These are phyloP conservation scores for Anthoptus insignis DNA, from an alignment of 2,888 invertebrate species.

Conservation along the genomic window DNA sequence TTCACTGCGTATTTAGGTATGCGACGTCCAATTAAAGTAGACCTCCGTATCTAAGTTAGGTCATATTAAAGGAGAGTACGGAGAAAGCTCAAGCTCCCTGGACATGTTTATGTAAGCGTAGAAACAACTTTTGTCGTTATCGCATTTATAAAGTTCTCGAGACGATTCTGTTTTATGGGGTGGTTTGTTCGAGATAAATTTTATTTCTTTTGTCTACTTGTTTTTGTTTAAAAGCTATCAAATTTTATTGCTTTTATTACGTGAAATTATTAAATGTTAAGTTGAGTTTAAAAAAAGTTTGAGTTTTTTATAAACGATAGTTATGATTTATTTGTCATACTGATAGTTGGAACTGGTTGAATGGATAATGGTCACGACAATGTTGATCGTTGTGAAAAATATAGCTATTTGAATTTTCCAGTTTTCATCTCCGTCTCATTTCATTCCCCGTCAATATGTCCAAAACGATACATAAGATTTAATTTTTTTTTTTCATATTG, in stretches of 20 bases:
- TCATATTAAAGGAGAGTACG: too few species aligned
- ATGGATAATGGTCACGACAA: too few species aligned
- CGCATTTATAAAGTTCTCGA: constrained; percentile 85
- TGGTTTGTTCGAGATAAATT: constrained; percentile 85
- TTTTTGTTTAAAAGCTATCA: constrained; percentile 58
- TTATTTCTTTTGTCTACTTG: constrained; percentile 79
- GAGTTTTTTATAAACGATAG: too few species aligned
- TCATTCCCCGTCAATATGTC: too few species aligned
- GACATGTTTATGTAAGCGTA: constrained; percentile 78
- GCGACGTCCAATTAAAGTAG: constrained; percentile 66
- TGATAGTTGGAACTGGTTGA: too few species aligned
- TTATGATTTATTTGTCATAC: too few species aligned
- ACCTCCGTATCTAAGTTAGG: constrained; percentile 63
- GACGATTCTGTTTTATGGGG: constrained; percentile 85
- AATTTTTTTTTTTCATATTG: too few species aligned
- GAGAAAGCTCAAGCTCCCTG: constrained; percentile 59
- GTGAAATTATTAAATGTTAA: neutral
- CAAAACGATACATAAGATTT: too few species aligned
- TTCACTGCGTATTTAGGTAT: constrained; percentile 78
- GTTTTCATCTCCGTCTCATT: too few species aligned
- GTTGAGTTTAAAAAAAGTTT: too few species aligned
- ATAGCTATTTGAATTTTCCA: too few species aligned
- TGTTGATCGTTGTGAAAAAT: too few species aligned
- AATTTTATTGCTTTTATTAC: constrained; percentile 36
- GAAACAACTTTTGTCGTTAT: constrained; percentile 85